These are phyloP conservation scores for Ligdia adustata DNA, from an alignment of 2,888 invertebrate species.

Conservation along the genomic window DNA sequence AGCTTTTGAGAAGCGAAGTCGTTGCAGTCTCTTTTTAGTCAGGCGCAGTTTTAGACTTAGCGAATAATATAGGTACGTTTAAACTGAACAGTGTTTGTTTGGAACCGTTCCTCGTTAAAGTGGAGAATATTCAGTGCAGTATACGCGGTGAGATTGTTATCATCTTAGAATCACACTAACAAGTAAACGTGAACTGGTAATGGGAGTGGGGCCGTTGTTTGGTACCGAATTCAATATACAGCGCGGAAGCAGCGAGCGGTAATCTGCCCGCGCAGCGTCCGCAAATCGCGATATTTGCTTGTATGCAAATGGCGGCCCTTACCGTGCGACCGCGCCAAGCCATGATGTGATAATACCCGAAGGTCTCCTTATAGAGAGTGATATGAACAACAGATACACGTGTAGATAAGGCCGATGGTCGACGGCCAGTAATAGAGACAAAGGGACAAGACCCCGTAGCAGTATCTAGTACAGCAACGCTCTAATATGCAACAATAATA, in stretches of 20 bases:
- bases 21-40: slow-evolving; percentile 25
- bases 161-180: slow-evolving; percentile 76
- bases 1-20: not conserved
- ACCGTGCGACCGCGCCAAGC: slow-evolving; percentile 71
- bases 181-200: slow-evolving; percentile 72
- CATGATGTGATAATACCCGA: slow-evolving; percentile 80
- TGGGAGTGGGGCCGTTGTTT: slow-evolving; percentile 64
- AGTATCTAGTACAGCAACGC: slow-evolving; percentile 41
- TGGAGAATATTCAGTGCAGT: slow-evolving; percentile 35
- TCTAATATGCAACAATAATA: slow-evolving; percentile 50
- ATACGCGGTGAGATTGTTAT: slow-evolving; percentile 65
- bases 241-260: slow-evolving; percentile 73
- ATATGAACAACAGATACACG: slow-evolving; percentile 75
- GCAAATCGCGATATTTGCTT: slow-evolving; percentile 79
- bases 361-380: slow-evolving; percentile 74
- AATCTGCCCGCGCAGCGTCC: slow-evolving; percentile 67
- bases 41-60: slow-evolving; percentile 24
- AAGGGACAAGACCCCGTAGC: slow-evolving; percentile 66
- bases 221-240: slow-evolving; percentile 77
- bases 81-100: slow-evolving; percentile 27
- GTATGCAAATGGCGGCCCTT: slow-evolving; percentile 79
- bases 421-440: slow-evolving; percentile 72
- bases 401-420: slow-evolving; percentile 72
- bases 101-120: slow-evolving; percentile 30
- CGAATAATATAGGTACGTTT: not conserved